These are phyloP conservation scores for Diploscapter pachys DNA, from an alignment of 1,140 invertebrate species.

Conservation along the genomic window DNA sequence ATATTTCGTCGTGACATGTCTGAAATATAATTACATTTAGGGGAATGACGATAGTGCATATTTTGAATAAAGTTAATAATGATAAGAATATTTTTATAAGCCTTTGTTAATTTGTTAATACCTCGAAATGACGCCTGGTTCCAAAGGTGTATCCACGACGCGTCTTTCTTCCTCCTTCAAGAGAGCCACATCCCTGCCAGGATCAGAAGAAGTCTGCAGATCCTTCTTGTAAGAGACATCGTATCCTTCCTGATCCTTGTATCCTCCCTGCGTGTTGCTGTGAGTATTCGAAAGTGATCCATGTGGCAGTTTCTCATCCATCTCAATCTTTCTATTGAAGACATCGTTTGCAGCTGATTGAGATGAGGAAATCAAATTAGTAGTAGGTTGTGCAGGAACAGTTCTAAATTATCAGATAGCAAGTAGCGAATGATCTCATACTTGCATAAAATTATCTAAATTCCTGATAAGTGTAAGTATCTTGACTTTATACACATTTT, in stretches of 20 bases:
- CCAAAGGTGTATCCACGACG: slow-evolving; percentile 48
- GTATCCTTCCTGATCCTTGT: slow-evolving; percentile 42
- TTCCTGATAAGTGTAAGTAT: too few species aligned
- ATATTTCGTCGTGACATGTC: slow-evolving; percentile 52
- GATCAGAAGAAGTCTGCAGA: slow-evolving; percentile 46
- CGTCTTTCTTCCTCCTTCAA: slow-evolving; percentile 49
- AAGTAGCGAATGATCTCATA: too few species aligned
- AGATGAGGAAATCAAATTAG: too few species aligned
- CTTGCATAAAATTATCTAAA: too few species aligned
- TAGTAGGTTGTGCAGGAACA: too few species aligned
- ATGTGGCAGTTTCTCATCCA: slow-evolving; percentile 45
- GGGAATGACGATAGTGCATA: slow-evolving; percentile 8
- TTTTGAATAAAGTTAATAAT: neutral
- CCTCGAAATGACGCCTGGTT: slow-evolving; percentile 52
- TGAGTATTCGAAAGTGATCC: slow-evolving; percentile 45
- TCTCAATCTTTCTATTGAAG: slow-evolving; percentile 27
- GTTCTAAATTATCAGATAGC: too few species aligned
- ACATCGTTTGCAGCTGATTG: too few species aligned
- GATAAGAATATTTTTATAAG: slow-evolving; percentile 3
- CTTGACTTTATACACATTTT: too few species aligned
- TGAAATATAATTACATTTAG: slow-evolving; percentile 30
- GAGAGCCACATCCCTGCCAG: slow-evolving; percentile 42
- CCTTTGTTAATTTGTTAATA: slow-evolving; percentile 3
- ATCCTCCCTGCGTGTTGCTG: slow-evolving; percentile 42
- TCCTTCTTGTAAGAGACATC: slow-evolving; percentile 47